phyloP scores from a whole-genome alignment of 2,113 vertebrate species.

The Penelope pileata region DNA sequence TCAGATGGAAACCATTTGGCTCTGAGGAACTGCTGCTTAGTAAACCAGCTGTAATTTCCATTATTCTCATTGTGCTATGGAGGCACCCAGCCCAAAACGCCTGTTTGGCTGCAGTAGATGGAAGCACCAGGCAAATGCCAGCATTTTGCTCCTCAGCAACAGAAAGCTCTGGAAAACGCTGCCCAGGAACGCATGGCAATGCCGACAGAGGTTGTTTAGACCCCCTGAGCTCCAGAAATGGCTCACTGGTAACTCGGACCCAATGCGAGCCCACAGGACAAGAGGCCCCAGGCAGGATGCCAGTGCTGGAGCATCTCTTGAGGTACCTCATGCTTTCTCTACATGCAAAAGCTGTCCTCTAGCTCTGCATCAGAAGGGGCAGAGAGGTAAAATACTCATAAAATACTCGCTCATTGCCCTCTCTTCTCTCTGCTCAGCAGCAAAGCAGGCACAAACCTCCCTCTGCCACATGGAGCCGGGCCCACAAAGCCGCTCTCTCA shows the following conservation, averaged over 20 bases:
- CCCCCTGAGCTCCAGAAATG: background rate
- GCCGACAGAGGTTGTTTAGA: background rate
- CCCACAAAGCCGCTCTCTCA: background rate
- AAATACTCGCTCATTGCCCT: background rate
- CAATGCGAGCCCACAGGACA: background rate
- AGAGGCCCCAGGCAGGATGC: background rate
- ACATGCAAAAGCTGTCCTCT: background rate
- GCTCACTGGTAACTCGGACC: background rate
- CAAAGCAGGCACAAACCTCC: background rate
- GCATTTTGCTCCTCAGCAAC: slow-evolving; percentile 35
- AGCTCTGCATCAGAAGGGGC: background rate
- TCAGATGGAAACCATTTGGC: slow-evolving; percentile 60
- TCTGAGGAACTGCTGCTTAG: slow-evolving; percentile 18
- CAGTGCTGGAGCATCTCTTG: background rate
- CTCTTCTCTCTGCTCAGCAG: background rate
- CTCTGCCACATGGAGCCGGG: background rate
- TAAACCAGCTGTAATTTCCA: slow-evolving; percentile 50
- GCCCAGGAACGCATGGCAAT: background rate
- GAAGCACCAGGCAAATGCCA: slow-evolving; percentile 29
- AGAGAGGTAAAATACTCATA: background rate
- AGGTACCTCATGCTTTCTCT: accelerated
- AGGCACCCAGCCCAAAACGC: slow-evolving; percentile 12
- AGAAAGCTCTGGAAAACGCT: slow-evolving; percentile 32
- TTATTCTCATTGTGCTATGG: slow-evolving; percentile 39
- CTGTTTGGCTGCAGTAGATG: slow-evolving; percentile 43